Evolutionary conservation across 2,113 vertebrate species (phyloP).

Genomic region (Genyomyrus donnyi): DNA sequence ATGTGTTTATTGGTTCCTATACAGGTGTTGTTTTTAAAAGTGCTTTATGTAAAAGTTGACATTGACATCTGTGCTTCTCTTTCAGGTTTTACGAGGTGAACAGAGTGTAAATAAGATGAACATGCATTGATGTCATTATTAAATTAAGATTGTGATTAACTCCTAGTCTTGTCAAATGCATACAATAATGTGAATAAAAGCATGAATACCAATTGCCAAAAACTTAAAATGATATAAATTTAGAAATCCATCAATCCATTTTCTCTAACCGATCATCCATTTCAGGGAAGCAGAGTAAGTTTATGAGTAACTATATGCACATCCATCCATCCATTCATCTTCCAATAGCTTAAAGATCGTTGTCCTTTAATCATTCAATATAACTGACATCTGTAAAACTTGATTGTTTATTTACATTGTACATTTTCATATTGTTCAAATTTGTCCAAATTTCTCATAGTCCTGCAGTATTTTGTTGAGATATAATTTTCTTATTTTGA

Average conservation of each 20-base stretch:
- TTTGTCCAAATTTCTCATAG: background rate
- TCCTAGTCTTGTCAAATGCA: background rate
- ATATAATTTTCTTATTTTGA: background rate
- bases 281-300: background rate
- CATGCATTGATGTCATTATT: background rate
- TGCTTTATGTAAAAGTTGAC: background rate
- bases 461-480: background rate
- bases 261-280: background rate
- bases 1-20: background rate
- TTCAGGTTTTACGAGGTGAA: constrained; percentile 15
- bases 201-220: background rate
- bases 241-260: background rate
- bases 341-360: background rate
- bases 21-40: background rate
- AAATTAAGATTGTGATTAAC: background rate
- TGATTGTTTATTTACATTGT: too few relatives aligned
- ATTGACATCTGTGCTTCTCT: background rate
- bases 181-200: background rate
- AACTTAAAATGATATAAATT: background rate
- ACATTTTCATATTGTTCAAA: background rate
- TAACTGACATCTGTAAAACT: too few relatives aligned
- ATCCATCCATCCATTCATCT: background rate
- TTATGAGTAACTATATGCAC: background rate
- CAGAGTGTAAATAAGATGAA: background rate
- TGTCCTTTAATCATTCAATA: too few relatives aligned